These are phyloP conservation scores for Oxyura jamaicensis DNA, from an alignment of 2,113 vertebrate genomes.

Conservation along the genomic window DNA sequence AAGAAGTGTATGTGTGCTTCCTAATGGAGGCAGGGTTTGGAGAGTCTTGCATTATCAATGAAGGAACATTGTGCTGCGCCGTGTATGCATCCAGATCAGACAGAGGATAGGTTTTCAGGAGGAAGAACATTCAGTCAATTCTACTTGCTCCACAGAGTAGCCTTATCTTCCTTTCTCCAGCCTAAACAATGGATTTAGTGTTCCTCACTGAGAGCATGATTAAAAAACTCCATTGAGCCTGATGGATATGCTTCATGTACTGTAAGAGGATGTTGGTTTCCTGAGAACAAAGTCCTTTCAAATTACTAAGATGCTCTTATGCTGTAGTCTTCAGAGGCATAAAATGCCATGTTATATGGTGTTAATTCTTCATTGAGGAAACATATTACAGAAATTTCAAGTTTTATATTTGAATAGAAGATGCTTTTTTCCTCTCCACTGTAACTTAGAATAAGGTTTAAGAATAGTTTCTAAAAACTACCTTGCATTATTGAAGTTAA, in stretches of 20 bases:
- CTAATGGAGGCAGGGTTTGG: background rate
- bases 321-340: background rate
- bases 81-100: accelerated
- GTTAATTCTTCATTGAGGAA: background rate
- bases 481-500: background rate
- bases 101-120: background rate
- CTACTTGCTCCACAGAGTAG: background rate
- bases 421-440: background rate
- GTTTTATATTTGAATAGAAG: background rate
- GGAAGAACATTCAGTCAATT: background rate
- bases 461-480: background rate
- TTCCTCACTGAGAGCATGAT: background rate
- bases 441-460: background rate
- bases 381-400: background rate
- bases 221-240: background rate
- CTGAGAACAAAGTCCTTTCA: background rate
- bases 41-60: background rate
- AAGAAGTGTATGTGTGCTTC: background rate
- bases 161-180: background rate
- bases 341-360: background rate
- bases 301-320: background rate
- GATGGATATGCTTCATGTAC: background rate
- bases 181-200: background rate
- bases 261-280: background rate
- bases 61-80: background rate